These are phyloP conservation scores for Pardosa pseudoannulata DNA, from an alignment of 2,888 invertebrate species.

Conservation along the genomic window DNA sequence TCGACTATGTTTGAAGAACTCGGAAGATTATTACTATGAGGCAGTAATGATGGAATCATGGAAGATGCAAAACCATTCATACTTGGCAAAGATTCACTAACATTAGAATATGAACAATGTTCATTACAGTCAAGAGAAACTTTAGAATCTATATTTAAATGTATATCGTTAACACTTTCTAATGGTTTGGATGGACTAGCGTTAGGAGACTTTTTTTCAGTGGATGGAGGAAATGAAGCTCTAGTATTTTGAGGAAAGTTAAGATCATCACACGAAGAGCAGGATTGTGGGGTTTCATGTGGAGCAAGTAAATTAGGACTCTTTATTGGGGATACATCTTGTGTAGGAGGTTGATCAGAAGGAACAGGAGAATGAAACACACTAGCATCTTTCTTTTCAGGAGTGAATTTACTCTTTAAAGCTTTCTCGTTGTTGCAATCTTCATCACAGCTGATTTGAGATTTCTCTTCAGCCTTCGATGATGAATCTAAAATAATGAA, in stretches of 20 bases:
- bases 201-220: neutral
- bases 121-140: neutral
- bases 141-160: neutral
- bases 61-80: neutral
- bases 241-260: neutral
- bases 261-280: neutral
- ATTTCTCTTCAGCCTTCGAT: neutral
- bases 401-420: too few relatives aligned
- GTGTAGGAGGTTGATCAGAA: neutral
- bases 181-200: neutral
- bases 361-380: neutral
- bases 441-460: neutral
- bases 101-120: neutral
- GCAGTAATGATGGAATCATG: neutral
- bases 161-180: neutral
- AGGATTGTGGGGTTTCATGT: neutral
- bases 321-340: neutral
- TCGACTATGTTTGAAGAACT: neutral
- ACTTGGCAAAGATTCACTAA: neutral
- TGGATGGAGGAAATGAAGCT: constrained; percentile 3
- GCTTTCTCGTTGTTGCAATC: neutral
- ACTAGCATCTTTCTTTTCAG: too few relatives aligned
- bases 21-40: neutral
- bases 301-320: neutral
- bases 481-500: neutral